Base-by-base conservation (phyloP, 1,140 invertebrate genomes). In the Daktulosphaira vitifoliae region DNA sequence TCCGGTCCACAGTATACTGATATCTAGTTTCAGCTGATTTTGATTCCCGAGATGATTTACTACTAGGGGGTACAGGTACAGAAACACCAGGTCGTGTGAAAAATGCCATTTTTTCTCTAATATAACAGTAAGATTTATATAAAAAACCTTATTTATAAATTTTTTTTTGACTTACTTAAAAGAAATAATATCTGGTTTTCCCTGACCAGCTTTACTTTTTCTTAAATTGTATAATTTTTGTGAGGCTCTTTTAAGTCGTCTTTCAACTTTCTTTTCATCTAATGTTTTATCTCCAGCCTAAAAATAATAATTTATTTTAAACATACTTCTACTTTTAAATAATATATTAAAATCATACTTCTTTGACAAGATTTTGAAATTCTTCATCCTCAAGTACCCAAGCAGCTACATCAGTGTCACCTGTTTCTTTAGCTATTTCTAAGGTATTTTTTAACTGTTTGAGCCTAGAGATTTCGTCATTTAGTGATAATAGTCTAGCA, bases 81-180 rank as follows among this genome's bases (percentile, higher is more conserved):
- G 81, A 85, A 20, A 86, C 72, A 71, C 88, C 89, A 6, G 85
- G 81, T 66, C 86, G 80, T 2, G 90, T 93, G 74, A 96, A 94
- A 76, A 96, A 96, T 13, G 91, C 89, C 84, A 96, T 96, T 76
- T 94, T 95, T 77, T 94, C 91, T 79, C 91, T 94, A 77, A 22
- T 44, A 20, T 15, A 65, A 33, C 1, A 23, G 29, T 38, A 15
- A 44, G 11, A 18, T 26, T 3, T 8, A 9, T 6, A 18, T 67
- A 15, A 20, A 23, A 42, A 20, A 9, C 11, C 16, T 56, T 22
- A 8, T 8, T 46, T 56, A 20, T 65, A 50, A 2, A 39, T 42
- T 54, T 42, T 42, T 15, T 44, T 51, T 37, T 25, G 26, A 85
- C 87, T 83, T 76, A 96, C 92, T 91, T 93, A 76, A 96, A 96